phyloP scores from a whole-genome alignment of 2,888 invertebrate genomes.

The Xanthostigma xanthostigma region DNA sequence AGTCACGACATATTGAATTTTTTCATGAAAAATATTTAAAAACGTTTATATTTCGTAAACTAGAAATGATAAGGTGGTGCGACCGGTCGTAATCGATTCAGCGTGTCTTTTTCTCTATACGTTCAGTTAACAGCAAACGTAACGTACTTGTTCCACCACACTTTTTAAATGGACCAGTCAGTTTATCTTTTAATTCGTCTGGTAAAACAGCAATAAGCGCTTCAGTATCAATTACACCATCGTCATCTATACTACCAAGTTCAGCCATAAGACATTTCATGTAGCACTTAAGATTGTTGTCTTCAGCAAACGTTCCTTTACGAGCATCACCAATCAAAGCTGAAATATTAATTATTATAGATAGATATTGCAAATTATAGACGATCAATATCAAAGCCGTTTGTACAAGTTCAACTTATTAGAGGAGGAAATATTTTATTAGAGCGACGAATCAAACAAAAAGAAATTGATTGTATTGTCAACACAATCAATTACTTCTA shows the following conservation, averaged over 20 bases:
- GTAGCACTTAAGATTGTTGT: constrained; percentile 17
- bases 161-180: constrained; percentile 13
- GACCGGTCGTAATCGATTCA: no score
- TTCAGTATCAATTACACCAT: constrained; percentile 22
- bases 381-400: no score
- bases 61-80: no score
- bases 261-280: constrained; percentile 20
- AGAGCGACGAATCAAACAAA: no score
- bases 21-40: background rate
- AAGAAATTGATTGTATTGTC: no score
- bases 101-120: no score
- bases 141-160: constrained; percentile 21
- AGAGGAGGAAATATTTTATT: no score
- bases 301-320: constrained; percentile 17
- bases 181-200: constrained; percentile 16
- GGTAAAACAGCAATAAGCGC: constrained; percentile 21
- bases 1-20: no score
- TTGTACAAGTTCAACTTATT: no score
- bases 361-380: no score
- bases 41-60: background rate
- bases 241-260: constrained; percentile 20
- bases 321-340: constrained; percentile 17
- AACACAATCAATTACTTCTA: no score
- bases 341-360: constrained; percentile 1
- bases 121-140: background rate